phyloP scores from a whole-genome alignment of 2,888 invertebrate genomes.

The Spisula subtruncata region DNA sequence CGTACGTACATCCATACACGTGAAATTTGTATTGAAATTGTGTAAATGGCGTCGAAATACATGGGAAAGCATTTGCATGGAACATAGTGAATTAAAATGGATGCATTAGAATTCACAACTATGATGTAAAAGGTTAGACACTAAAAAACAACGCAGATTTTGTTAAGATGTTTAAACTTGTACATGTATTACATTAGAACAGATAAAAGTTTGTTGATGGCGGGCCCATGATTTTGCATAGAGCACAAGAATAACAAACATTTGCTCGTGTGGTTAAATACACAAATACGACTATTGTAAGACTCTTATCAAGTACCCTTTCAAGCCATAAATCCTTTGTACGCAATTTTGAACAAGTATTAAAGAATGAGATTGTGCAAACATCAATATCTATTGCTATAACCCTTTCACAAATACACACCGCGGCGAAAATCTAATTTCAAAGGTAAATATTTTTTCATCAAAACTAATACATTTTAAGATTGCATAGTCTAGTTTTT shows the following conservation, averaged over 20 bases:
- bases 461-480: conserved; percentile 48
- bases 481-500: conserved; percentile 9
- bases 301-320: conserved; percentile 46
- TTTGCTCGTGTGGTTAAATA: conserved; percentile 44
- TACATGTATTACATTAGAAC: background rate
- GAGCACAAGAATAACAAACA: conserved; percentile 38
- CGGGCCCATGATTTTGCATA: conserved; percentile 20
- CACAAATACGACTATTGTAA: conserved; percentile 33
- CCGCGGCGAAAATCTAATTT: conserved; percentile 52
- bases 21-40: too few relatives aligned
- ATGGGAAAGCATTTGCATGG: too few relatives aligned
- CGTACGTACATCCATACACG: too few relatives aligned
- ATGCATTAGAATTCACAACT: too few relatives aligned
- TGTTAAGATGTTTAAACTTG: background rate
- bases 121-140: too few relatives aligned
- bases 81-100: too few relatives aligned
- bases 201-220: background rate
- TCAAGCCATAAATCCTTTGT: conserved; percentile 42
- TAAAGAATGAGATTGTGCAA: conserved; percentile 35
- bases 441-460: conserved; percentile 59
- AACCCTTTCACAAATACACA: conserved; percentile 14
- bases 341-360: conserved; percentile 34
- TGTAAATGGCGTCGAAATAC: too few relatives aligned
- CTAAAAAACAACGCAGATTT: background rate
- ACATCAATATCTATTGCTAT: conserved; percentile 27